Percentiles rank a stretch among this genome's conserved stretches.
Conservation (phyloP, 2,888 invertebrate species). For the Drosophila formosana region DNA sequence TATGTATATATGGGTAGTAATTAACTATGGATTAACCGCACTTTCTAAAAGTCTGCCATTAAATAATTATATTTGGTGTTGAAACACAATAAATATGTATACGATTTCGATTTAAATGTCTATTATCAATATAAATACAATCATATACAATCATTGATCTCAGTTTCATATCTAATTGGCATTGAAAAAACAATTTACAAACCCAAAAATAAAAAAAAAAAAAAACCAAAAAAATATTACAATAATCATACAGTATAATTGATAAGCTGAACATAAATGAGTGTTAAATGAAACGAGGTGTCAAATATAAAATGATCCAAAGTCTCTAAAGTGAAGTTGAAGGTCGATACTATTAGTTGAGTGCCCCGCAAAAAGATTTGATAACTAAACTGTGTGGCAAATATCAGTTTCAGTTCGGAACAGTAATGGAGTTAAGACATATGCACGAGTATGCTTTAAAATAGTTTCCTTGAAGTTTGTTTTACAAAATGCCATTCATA, state of each 20-base stretch:
- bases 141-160: constrained; percentile 53
- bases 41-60: constrained; percentile 56
- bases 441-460: constrained; percentile 14
- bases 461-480: constrained; percentile 5
- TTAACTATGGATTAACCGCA: constrained; percentile 40
- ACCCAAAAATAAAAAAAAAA: constrained; percentile 5
- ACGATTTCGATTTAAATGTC: constrained; percentile 33
- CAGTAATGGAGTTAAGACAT: constrained; percentile 17
- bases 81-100: constrained; percentile 53
- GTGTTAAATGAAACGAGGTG: constrained; percentile 24
- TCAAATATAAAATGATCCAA: constrained; percentile 5
- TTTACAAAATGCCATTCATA: constrained; percentile 25
- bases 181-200: constrained; percentile 43
- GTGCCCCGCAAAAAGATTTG: constrained; percentile 6
- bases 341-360: not conserved
- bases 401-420: constrained; percentile 15
- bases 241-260: constrained; percentile 16
- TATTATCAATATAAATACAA: constrained; percentile 49
- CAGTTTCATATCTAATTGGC: constrained; percentile 54
- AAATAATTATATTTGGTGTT: constrained; percentile 53
- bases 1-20: constrained; percentile 18
- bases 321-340: constrained; percentile 7
- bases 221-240: constrained; percentile 24
- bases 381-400: constrained; percentile 35
- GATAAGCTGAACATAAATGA: constrained; percentile 32